Conservation (phyloP, 2,113 vertebrate genomes). For the Embiotoca jacksoni region DNA sequence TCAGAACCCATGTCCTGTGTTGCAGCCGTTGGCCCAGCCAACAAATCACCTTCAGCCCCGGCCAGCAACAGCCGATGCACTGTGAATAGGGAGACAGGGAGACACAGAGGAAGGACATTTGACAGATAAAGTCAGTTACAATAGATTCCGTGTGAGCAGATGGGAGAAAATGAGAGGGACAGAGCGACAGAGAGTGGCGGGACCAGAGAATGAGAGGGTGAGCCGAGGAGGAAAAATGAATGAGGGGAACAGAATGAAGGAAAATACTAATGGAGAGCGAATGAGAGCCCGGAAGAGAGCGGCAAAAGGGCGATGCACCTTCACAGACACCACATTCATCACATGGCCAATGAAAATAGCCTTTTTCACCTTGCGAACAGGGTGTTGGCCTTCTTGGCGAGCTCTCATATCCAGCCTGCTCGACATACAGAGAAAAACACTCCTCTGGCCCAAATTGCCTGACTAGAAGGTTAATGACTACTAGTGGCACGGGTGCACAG, state of each 20-base stretch:
- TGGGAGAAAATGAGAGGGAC: constrained; percentile 36
- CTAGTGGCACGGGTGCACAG: constrained; percentile 27
- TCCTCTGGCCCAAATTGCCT: constrained; percentile 75
- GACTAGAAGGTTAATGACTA: constrained; percentile 80
- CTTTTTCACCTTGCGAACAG: constrained; percentile 65
- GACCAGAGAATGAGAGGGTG: constrained; percentile 6
- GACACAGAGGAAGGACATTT: constrained; percentile 43
- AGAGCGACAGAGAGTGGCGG: constrained; percentile 23
- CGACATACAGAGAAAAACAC: constrained; percentile 53
- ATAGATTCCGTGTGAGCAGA: constrained; percentile 60
- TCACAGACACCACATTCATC: constrained; percentile 75
- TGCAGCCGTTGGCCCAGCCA: constrained; percentile 86
- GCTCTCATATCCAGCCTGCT: constrained; percentile 47
- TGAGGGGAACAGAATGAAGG: constrained; percentile 33
- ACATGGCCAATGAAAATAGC: constrained; percentile 72
- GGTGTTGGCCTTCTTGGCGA: constrained; percentile 44
- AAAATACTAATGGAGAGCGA: constrained; percentile 49
- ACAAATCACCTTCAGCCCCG: constrained; percentile 75
- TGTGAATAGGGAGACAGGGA: constrained; percentile 62
- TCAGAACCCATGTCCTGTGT: constrained; percentile 89
- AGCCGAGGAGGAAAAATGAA: constrained; percentile 23
- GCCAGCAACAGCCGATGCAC: constrained; percentile 49
- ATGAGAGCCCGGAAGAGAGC: constrained; percentile 37
- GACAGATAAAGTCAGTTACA: constrained; percentile 63
- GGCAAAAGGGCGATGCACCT: constrained; percentile 45